These are phyloP conservation scores for Anguilla marmorata DNA, from an alignment of 2,797 vertebrate species.

Conservation along the genomic window DNA sequence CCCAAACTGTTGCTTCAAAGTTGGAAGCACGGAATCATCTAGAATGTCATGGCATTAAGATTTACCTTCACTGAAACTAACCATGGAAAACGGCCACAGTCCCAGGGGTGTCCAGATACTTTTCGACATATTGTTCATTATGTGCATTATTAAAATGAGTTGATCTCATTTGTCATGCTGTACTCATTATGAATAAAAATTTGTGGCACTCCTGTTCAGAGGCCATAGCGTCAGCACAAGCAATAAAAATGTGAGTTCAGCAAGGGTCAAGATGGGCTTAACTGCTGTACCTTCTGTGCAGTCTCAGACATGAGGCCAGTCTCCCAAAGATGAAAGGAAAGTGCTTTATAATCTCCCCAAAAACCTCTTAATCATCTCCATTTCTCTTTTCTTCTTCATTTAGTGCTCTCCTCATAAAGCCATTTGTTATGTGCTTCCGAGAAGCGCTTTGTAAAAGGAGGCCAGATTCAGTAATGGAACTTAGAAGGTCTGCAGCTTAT, in stretches of 20 bases:
- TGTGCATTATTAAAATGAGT: neutral
- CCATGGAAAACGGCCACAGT: no score
- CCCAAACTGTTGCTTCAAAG: no score
- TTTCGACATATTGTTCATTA: neutral
- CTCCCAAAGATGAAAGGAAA: conserved; percentile 23
- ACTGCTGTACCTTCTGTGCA: conserved; percentile 26
- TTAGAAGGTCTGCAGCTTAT: neutral
- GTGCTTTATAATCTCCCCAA: conserved; percentile 19
- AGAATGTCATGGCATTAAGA: no score
- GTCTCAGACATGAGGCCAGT: conserved; percentile 21
- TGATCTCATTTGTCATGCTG: neutral
- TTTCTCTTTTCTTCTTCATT: neutral
- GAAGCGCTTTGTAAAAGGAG: conserved; percentile 17
- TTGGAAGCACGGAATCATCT: no score
- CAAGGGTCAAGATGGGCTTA: conserved; percentile 28
- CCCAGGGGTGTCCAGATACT: no score
- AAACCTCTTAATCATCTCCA: neutral
- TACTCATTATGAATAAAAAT: neutral
- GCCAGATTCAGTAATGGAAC: conserved; percentile 4
- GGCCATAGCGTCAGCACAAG: neutral
- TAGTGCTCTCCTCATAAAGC: neutral
- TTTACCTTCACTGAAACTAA: no score
- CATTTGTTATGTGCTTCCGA: conserved; percentile 25
- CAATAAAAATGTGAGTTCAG: conserved; percentile 28
- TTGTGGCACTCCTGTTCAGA: neutral